Base-by-base conservation (phyloP, 2,797 vertebrate genomes). In the Urophycis tenuis region DNA sequence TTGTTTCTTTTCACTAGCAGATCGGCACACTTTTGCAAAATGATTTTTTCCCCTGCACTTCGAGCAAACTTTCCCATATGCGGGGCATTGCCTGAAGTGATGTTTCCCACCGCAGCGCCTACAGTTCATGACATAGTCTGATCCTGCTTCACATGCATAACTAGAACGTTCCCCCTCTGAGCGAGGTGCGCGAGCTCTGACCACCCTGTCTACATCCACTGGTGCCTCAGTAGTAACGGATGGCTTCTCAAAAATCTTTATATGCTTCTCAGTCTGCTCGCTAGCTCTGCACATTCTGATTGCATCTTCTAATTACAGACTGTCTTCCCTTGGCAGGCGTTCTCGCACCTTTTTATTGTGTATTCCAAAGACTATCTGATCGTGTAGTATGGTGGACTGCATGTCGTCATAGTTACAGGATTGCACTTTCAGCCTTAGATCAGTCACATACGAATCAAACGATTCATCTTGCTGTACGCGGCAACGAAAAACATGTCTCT, bases 301-400 rank as follows among this genome's bases (percentile, higher is more conserved):
- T 25, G 64, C 64, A 69, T 69, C 64, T 30, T 69, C 64, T 30
- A 69, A 12, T 29, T 29, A 29, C 64, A 34, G 25, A 36, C 72
- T 36, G 9, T 49, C 73, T 22, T 77, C 33, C 1, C 2, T 8
- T 10, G n/a, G 49, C 34, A 22, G 17, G 1, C 30, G 12, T 73
- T 73, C 76, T 30, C 76, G 25, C 22, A 25, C 25, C 14, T n/a
- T 2, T 2, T 25, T 17, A 60, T 79, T 25, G 53, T 71, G 49
- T 11, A 15, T 75, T 17, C 77, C 77, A 60, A 79, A 71, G 0
- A 78, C 64, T 14, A 71, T 71, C 14, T 78, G 64, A 19, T 74
- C 77, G 32, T 22, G 74, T 49, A 78, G 74, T 45, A 78, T 74
- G 53, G 53, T 74, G 25, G 70, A 31, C 60, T 25, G 75, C 10